Evolutionary conservation across 2,113 vertebrate species (phyloP).

Genomic region (Cheilinus undulatus): DNA sequence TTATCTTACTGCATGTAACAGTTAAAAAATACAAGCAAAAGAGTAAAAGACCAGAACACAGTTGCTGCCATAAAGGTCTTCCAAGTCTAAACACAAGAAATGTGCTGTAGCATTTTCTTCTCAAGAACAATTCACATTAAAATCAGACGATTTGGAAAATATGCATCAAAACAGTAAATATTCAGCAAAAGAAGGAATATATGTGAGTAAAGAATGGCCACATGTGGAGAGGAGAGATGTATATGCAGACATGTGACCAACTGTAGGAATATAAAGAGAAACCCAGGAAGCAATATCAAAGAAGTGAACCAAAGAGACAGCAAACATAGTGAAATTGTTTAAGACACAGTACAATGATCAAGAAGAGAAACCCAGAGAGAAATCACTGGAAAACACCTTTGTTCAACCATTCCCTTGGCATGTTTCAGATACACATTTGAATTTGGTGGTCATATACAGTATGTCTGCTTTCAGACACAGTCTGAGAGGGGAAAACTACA

Average conservation of each 20-base stretch:
- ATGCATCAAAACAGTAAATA: neutral
- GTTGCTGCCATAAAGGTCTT: slow-evolving; percentile 19
- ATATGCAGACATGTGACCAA: slow-evolving; percentile 30
- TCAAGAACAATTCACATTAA: neutral
- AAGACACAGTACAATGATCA: slow-evolving; percentile 26
- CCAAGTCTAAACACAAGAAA: slow-evolving; percentile 2
- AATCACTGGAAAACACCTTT: slow-evolving; percentile 30
- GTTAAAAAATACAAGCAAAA: neutral
- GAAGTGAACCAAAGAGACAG: slow-evolving; percentile 46
- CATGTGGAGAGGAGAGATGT: slow-evolving; percentile 23
- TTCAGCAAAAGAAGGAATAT: neutral
- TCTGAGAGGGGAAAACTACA: neutral
- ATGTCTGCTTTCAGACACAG: slow-evolving; percentile 6
- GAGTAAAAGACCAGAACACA: slow-evolving; percentile 12
- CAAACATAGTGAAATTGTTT: slow-evolving; percentile 37
- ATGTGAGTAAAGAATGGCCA: slow-evolving; percentile 24
- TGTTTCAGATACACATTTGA: slow-evolving; percentile 15
- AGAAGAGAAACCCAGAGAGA: slow-evolving; percentile 28
- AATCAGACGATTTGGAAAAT: slow-evolving; percentile 20
- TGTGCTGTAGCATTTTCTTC: neutral
- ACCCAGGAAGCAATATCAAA: slow-evolving; percentile 33
- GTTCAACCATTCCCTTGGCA: slow-evolving; percentile 35
- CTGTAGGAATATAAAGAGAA: slow-evolving; percentile 26
- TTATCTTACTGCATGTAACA: slow-evolving; percentile 21
- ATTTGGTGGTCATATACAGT: neutral